Evolutionary conservation across 1,140 invertebrate species (phyloP), one percentile per base, ranked within the genome.

Genomic region (Calliphora vicina): DNA sequence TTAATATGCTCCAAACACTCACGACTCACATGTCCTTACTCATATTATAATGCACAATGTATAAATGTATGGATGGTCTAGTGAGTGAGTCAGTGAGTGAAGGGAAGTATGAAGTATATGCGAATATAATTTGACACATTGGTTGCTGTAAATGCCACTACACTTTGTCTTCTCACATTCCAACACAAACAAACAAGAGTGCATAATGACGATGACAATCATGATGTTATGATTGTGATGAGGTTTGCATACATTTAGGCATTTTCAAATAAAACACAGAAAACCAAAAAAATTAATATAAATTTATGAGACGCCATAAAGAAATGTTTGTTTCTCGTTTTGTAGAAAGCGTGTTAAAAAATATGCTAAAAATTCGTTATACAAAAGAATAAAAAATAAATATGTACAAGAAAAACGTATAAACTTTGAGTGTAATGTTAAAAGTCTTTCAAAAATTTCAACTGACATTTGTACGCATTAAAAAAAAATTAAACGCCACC

Each of bases 221-320:
- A 67, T 67, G 61, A 23, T 67, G n/a, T 35, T 35, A 23, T 25
- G 61, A 67, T 12, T 10, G n/a, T 50, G 45, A 74, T 74, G 35
- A 15, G 9, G 74, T 78, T 78, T 78, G 42, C 74, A 78, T 43
- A 78, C 74, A 78, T 45, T 78, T 78, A 78, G 74, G 74, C 74
- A 43, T 43, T 78, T 78, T 45, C 20, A 67, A 67, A n/a, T 15
- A 57, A 17, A 50, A 57, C 45, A 13, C 12, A 57, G 4, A 15
- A 57, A 57, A 57, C 15, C 12, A 57, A 13, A 25, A 67, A 67
- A 23, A 23, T 67, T 20, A 20, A 67, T 67, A 67, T 67, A 67
- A 67, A 25, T 67, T 67, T 67, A 23, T 67, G 61, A 67, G 61
- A 23, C 61, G 25, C 2, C 61, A 67, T 67, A 23, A 20, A 67